Conservation (phyloP, 2,797 vertebrate genomes). For the Pantherophis alleghaniensis region DNA sequence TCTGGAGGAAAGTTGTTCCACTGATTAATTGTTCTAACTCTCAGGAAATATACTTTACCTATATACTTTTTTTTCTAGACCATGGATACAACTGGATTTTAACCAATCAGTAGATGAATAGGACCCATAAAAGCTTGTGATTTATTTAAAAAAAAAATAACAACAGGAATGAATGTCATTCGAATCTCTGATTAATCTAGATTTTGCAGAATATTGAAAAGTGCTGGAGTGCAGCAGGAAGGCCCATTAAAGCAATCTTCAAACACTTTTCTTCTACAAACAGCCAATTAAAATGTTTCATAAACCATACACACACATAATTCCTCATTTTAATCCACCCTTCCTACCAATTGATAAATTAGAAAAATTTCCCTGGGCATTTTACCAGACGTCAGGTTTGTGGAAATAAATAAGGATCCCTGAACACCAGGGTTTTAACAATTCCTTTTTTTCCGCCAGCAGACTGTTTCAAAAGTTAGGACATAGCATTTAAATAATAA, state of each 20-base stretch:
- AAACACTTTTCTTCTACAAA: conserved; percentile 63
- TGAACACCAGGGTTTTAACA: conserved; percentile 52
- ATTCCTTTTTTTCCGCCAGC: conserved; percentile 62
- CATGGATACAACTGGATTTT: neutral
- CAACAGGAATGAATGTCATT: conserved; percentile 37
- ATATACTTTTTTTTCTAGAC: neutral
- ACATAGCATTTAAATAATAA: neutral
- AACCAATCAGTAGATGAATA: neutral
- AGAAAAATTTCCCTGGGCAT: conserved; percentile 65
- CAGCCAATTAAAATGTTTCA: conserved; percentile 72
- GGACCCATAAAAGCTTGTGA: conserved; percentile 27
- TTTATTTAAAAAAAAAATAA: conserved; percentile 56
- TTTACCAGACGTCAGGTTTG: conserved; percentile 66
- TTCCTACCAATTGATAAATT: conserved; percentile 64
- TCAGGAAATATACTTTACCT: too few species aligned
- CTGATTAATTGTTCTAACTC: too few species aligned
- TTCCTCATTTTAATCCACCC: conserved; percentile 67
- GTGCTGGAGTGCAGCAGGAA: conserved; percentile 56
- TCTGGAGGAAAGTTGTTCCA: too few species aligned
- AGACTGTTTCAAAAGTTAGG: conserved; percentile 61
- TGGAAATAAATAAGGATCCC: conserved; percentile 67
- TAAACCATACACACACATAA: conserved; percentile 69
- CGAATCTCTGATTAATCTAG: conserved; percentile 64
- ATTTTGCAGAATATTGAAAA: conserved; percentile 40
- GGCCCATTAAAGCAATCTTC: conserved; percentile 69